Conservation (phyloP, 2,888 invertebrate species). For the Leptopilina myrica region DNA sequence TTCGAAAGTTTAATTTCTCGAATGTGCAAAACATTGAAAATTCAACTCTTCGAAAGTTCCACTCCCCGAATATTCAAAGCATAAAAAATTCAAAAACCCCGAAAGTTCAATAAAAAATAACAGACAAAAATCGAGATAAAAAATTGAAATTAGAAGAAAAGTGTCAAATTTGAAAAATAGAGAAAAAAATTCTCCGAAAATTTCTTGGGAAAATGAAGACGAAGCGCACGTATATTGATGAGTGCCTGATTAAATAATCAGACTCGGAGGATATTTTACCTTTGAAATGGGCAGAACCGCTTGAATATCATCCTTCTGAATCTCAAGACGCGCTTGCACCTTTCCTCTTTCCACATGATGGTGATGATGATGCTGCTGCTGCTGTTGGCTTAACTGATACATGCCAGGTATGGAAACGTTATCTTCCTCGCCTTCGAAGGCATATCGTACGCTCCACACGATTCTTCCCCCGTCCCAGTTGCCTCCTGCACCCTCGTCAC, state of each 20-base stretch:
- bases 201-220: neutral
- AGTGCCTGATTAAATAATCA: slow-evolving; percentile 33
- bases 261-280: slow-evolving; percentile 78
- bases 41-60: too few species aligned
- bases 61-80: too few species aligned
- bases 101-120: too few species aligned
- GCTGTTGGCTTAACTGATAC: slow-evolving; percentile 63
- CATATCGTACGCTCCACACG: slow-evolving; percentile 90
- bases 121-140: too few species aligned
- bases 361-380: slow-evolving; percentile 62
- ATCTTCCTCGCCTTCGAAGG: slow-evolving; percentile 80
- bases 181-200: too few species aligned
- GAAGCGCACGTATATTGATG: slow-evolving; percentile 10
- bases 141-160: too few species aligned
- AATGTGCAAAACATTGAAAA: too few species aligned
- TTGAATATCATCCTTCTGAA: slow-evolving; percentile 95
- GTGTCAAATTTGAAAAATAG: too few species aligned
- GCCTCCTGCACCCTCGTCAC: slow-evolving; percentile 85
- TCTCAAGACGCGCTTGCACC: slow-evolving; percentile 89
- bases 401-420: slow-evolving; percentile 68
- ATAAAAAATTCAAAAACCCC: too few species aligned
- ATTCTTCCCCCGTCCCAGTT: slow-evolving; percentile 88
- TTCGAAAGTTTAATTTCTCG: too few species aligned
- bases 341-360: slow-evolving; percentile 78
- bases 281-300: slow-evolving; percentile 95